phyloP scores from a whole-genome alignment of 2,113 vertebrate species.

The Cavia aperea region DNA sequence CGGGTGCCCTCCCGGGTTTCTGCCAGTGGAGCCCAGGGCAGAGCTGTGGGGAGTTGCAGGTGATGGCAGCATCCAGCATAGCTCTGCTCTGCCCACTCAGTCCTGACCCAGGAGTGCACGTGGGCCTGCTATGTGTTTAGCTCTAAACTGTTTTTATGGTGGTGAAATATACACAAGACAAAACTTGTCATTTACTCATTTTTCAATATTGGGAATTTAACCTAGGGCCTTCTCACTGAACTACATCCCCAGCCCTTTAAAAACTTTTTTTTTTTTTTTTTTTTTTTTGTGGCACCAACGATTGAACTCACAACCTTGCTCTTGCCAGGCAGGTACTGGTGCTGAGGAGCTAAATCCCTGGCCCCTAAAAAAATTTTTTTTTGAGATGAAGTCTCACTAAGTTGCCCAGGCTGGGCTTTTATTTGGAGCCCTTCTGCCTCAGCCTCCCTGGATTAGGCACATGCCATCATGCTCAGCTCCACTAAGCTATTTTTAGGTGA shows the following conservation, averaged over 20 bases:
- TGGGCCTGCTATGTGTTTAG: background rate
- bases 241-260: background rate
- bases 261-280: no score
- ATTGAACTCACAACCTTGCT: no score
- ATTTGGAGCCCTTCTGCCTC: background rate
- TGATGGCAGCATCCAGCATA: no score
- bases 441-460: background rate
- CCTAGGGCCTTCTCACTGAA: background rate
- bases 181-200: background rate
- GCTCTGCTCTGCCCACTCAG: background rate
- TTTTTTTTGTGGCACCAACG: no score
- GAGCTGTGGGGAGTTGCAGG: background rate
- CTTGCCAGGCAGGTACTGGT: no score
- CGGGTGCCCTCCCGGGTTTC: background rate
- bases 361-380: background rate
- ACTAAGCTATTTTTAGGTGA: background rate
- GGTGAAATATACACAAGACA: background rate
- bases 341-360: no score
- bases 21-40: background rate
- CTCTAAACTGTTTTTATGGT: background rate
- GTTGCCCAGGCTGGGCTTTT: background rate
- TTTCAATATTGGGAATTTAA: background rate
- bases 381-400: background rate
- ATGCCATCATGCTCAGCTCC: background rate
- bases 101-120: fast-evolving